Evolutionary conservation across 1,140 invertebrate species (phyloP).

Genomic region (Sarcophaga bullata): DNA sequence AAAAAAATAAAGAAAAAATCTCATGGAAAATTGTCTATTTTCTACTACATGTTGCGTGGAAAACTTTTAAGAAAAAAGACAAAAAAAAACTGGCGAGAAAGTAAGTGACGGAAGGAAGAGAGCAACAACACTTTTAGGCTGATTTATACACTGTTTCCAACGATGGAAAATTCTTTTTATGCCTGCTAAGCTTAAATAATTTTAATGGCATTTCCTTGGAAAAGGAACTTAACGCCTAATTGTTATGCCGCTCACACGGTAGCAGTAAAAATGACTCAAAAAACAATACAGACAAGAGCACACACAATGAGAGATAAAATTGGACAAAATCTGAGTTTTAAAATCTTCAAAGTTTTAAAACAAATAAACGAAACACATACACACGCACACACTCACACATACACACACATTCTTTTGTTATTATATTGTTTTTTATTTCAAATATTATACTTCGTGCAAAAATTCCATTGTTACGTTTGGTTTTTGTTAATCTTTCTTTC

Average conservation of each 20-base stretch:
- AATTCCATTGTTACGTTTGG: slow-evolving; percentile 4
- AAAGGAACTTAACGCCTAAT: slow-evolving; percentile 2
- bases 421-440: not conserved
- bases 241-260: slow-evolving; percentile 35
- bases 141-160: slow-evolving; percentile 3
- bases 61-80: too few species aligned
- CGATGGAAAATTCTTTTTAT: too few species aligned
- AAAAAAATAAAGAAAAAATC: not conserved
- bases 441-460: not conserved
- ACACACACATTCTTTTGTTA: not conserved
- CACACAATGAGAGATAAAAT: too few species aligned
- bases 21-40: not conserved
- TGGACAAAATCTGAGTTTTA: too few species aligned
- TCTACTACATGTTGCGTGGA: not conserved
- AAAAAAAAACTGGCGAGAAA: not conserved
- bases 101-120: not conserved
- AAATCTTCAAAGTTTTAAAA: too few species aligned
- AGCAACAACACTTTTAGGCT: slow-evolving; percentile 5
- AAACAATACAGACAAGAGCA: not conserved
- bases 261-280: not conserved
- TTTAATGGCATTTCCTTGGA: not conserved
- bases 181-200: not conserved
- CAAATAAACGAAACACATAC: not conserved
- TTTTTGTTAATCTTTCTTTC: not conserved
- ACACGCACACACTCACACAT: not conserved